Evolutionary conservation across 2,888 invertebrate genomes (phyloP), one percentile per base, ranked within the genome.

Genomic region (Galeopsomyia nigrocyanea): DNA sequence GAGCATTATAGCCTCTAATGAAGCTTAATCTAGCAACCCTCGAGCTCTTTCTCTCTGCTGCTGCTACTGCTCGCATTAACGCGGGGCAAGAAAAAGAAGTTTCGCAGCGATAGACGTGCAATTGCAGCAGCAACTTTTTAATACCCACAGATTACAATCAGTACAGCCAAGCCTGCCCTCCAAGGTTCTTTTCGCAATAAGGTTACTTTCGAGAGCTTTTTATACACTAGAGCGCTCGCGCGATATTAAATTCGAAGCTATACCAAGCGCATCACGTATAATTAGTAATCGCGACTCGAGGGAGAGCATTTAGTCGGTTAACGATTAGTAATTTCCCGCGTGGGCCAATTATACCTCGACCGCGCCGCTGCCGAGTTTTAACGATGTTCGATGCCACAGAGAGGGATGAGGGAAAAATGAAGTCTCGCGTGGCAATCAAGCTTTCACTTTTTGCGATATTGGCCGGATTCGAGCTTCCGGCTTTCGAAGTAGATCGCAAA

Each of bases 261-360:
- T 5, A 72, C 47, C 67, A 76, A 75, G 77, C 75, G 73, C 73
- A 56, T 58, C 13, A 49, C 60, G 76, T 76, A 5, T 5, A 75
- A 77, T 78, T 77, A 75, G 74, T 77, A 78, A 71, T 73, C 74
- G 73, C 65, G 26, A 60, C 66, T 62, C 17, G 60, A 47, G 31
- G 57, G 50, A 50, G 62, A 39, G 22, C 65, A 60, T 78, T 80
- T 75, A 78, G 67, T 72, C 75, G 66, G 5, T 78, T 77, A 79
- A 78, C 77, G 78, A 80, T 81, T 76, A 73, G 79, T 79, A 79
- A 82, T 82, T 79, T 77, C 70, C 75, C 73, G 61, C 55, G 39
- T 19, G 72, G 74, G 75, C 76, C 77, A 80, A 81, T 80, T 78
- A 78, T 21, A 47, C 64, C 51, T 19, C 21, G 19, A 31, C 39